Evolutionary conservation across 2,797 vertebrate species (phyloP), one percentile per base, ranked within the genome.

Genomic region (Hapalemur alaotrensis): DNA sequence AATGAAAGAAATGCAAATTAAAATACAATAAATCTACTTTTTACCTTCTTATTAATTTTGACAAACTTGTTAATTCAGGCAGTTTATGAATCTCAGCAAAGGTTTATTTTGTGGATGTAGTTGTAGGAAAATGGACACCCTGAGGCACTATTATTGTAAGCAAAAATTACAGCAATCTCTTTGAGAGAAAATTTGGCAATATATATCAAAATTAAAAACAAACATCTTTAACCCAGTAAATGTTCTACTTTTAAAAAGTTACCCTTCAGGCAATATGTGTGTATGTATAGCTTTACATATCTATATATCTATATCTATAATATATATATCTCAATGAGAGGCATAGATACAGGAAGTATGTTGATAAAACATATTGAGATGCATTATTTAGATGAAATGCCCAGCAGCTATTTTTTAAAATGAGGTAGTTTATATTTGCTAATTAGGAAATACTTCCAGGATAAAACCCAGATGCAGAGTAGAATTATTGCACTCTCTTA

Each of bases 191-290:
- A 46, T 63, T 67, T 73, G 23, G 1, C 4, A 59, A 12, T 72
- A 35, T 11, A 73, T 13, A 38, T 67, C 46, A 85, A 88, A 75
- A 88, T 95, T 80, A 67, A 89, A 92, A 85, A 75, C 20, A 94
- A 78, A 81, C 3, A 41, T 75, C 30, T 73, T 30, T 73, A 30
- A 63, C 41, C 17, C 3, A 89, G 7, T 63, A 61, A 70, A 89
- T 69, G 11, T 69, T 91, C 25, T 93, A n/a, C 22, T 57, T 61
- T 5, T 54, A 52, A 23, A 4, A 63, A 75, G 25, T 23, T 52
- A 61, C n/a, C 18, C 12, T 76, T 63, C 10, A 81, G 18, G 81
- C 4, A 81, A 46, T 13, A 18, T 12, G 8, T 65, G n/a, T 57
- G 8, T 38, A 22, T 48, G 35, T 32, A 32, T 15, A n/a, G 13